Evolutionary conservation across 2,113 vertebrate species (phyloP).

Genomic region (Amazona vittata): DNA sequence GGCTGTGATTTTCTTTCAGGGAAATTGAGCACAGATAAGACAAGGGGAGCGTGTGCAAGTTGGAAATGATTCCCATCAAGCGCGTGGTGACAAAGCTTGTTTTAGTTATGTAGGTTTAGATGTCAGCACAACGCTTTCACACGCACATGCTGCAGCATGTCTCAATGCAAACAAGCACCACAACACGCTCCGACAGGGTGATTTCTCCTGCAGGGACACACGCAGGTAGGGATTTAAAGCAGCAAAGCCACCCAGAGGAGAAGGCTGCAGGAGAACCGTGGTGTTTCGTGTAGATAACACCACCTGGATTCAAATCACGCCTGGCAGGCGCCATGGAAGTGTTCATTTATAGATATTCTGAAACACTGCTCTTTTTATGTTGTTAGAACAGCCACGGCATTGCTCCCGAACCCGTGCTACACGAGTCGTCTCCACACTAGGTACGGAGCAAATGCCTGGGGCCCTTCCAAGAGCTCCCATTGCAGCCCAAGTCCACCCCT

Average conservation of each 20-base stretch:
- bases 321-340: not conserved
- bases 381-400: not conserved
- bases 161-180: not conserved
- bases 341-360: not conserved
- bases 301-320: fast-evolving
- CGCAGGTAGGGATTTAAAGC: not conserved
- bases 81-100: not conserved
- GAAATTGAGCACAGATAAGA: not conserved
- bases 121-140: not conserved
- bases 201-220: not conserved
- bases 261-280: not conserved
- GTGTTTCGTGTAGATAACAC: not conserved
- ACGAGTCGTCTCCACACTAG: too few relatives aligned
- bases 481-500: not conserved
- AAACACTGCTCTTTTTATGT: not conserved
- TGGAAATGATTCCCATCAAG: not conserved
- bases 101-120: not conserved
- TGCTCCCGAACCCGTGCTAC: too few relatives aligned
- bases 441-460: not conserved
- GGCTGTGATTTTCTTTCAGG: not conserved
- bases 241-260: not conserved
- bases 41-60: not conserved
- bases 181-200: not conserved
- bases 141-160: not conserved
- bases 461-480: not conserved